Percentiles rank a stretch among this genome's conserved stretches.
Conservation (phyloP, 2,113 vertebrate species). For the Arenaria interpres region DNA sequence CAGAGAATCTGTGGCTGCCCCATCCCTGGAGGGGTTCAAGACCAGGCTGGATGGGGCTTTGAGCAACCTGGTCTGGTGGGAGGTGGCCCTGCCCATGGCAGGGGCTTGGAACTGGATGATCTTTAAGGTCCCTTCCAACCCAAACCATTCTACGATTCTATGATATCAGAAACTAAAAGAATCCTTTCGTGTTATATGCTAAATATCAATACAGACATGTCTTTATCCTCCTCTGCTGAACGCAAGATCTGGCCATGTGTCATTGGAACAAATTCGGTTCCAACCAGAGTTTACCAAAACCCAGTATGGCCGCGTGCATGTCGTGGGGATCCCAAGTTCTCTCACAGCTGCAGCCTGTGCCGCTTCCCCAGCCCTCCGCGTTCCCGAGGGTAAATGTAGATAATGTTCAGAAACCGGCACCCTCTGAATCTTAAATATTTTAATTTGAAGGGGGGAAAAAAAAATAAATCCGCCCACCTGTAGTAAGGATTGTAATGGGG, state of each 20-base stretch:
- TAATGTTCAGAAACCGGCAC: background rate
- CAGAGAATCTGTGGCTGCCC: too few species aligned
- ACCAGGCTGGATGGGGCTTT: too few species aligned
- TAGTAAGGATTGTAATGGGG: background rate
- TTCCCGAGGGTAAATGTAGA: background rate
- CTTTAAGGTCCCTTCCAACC: too few species aligned
- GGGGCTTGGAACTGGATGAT: too few species aligned
- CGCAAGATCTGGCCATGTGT: background rate
- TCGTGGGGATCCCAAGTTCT: background rate
- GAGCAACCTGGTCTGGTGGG: too few species aligned
- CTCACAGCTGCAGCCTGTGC: background rate
- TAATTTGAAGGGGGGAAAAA: background rate
- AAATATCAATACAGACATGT: background rate
- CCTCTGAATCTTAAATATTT: background rate
- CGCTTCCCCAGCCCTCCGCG: fast-evolving
- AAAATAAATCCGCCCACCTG: background rate
- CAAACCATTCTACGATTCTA: too few species aligned
- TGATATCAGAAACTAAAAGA: background rate
- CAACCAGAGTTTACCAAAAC: too few species aligned
- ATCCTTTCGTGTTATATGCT: background rate
- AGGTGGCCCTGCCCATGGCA: too few species aligned
- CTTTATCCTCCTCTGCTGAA: background rate
- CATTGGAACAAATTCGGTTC: background rate
- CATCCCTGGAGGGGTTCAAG: too few species aligned
- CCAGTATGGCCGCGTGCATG: fast-evolving